phyloP scores from a whole-genome alignment of 2,797 vertebrate species.

The Tauraco hartlaubi region DNA sequence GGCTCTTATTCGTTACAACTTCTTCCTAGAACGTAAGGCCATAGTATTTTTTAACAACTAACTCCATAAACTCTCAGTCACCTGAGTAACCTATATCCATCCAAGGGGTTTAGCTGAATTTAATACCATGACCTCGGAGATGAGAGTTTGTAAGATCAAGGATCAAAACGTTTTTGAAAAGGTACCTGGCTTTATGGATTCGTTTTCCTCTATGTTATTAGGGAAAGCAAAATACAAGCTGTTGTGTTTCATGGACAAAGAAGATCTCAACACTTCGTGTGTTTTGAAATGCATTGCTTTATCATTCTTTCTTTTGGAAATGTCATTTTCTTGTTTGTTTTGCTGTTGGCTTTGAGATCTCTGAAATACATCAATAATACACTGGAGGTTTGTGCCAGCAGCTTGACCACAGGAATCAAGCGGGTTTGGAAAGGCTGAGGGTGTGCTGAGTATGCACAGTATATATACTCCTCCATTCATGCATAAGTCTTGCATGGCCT shows the following conservation, averaged over 20 bases:
- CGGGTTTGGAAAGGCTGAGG: background rate
- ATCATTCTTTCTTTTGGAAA: background rate
- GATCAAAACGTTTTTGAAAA: background rate
- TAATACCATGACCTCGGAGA: background rate
- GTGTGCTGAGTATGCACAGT: rapidly evolving
- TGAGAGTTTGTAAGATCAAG: background rate
- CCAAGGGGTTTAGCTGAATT: background rate
- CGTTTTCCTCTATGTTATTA: background rate
- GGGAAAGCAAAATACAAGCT: background rate
- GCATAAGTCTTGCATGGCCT: background rate
- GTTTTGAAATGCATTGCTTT: background rate
- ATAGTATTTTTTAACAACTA: background rate
- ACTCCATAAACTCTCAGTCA: background rate
- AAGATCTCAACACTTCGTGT: background rate
- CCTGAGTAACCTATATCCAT: background rate
- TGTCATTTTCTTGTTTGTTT: background rate
- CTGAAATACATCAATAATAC: background rate
- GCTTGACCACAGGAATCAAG: background rate
- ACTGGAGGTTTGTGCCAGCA: background rate
- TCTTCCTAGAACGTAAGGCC: background rate
- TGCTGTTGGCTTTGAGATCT: background rate
- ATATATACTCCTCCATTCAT: background rate
- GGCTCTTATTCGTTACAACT: background rate
- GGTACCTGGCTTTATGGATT: background rate
- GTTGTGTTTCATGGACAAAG: background rate